Conservation (phyloP, 2,113 vertebrate genomes). For the Trichomycterus rosablanca region DNA sequence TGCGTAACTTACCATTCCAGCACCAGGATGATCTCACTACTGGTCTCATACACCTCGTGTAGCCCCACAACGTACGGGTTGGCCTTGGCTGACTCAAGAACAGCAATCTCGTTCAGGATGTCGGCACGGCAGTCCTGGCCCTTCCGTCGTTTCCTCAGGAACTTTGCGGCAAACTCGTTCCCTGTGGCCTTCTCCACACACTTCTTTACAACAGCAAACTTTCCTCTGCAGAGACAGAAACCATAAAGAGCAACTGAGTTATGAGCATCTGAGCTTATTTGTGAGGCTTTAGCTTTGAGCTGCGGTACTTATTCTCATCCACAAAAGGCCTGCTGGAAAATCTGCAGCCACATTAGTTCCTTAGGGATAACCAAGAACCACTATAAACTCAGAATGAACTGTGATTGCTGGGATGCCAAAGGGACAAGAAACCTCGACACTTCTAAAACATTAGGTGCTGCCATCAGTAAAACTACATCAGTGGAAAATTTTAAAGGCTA, state of each 20-base stretch:
- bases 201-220: conserved; percentile 94
- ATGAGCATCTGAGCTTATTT: too few relatives aligned
- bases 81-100: conserved; percentile 81
- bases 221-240: conserved; percentile 69
- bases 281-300: too few relatives aligned
- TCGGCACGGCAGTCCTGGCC: conserved; percentile 88
- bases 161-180: conserved; percentile 89
- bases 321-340: too few relatives aligned
- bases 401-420: too few relatives aligned
- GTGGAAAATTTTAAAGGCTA: not conserved
- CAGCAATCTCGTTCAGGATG: conserved; percentile 90
- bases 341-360: too few relatives aligned
- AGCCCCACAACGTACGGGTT: conserved; percentile 85
- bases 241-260: too few relatives aligned
- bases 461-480: not conserved
- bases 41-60: conserved; percentile 90
- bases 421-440: too few relatives aligned
- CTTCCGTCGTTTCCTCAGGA: conserved; percentile 89
- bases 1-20: conserved; percentile 84
- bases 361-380: too few relatives aligned
- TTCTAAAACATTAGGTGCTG: too few relatives aligned
- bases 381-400: too few relatives aligned
- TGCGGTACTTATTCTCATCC: too few relatives aligned
- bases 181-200: conserved; percentile 86
- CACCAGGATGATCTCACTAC: conserved; percentile 84